Evolutionary conservation across 2,113 vertebrate genomes (phyloP), one percentile per base, ranked within the genome.

Genomic region (Montifringilla adamsi): DNA sequence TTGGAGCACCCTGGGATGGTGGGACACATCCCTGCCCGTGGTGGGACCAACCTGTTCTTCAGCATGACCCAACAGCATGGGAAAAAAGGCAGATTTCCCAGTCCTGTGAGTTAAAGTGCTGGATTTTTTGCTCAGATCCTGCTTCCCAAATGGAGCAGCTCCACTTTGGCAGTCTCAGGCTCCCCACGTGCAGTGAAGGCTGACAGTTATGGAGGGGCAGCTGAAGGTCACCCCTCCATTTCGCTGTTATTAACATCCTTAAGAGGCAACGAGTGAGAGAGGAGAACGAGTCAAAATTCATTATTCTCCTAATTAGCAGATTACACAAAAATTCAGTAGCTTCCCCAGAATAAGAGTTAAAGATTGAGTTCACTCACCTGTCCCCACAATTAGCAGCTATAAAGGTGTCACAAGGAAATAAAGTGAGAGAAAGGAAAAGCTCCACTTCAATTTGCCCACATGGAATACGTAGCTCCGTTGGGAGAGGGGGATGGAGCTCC

Each of bases 301-400:
- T 76, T 88, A 37, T 95, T 79, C 76, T 47, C 5, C 3, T 95
- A 95, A 97, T 96, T 96, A 95, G 86, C 90, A 94, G 94, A 94
- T 93, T 92, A 41, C 55, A 82, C 10, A 18, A 8, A 94, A 95
- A 79, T 85, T 95, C 87, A 80, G 55, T 31, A 52, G 89, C 92
- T 96, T 95, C 60, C 82, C 56, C 59, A 43, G 87, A 87, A 69
- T 19, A 89, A 93, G 77, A 95, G 95, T 87, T 91, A 81, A 90
- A 91, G 90, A 89, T 74, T 58, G 89, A 63, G 90, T 96, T 97
- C 94, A 44, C 58, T 94, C 95, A 95, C 94, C 92, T 97, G 92
- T 90, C 90, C 87, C 55, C 60, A 93, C 90, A 96, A 87, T 96
- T 95, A 96, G 79, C 93, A 87, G 84, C 89, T 92, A 47, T 85